Base-by-base conservation (phyloP, 2,888 invertebrate genomes). In the Agriopis aurantiaria region DNA sequence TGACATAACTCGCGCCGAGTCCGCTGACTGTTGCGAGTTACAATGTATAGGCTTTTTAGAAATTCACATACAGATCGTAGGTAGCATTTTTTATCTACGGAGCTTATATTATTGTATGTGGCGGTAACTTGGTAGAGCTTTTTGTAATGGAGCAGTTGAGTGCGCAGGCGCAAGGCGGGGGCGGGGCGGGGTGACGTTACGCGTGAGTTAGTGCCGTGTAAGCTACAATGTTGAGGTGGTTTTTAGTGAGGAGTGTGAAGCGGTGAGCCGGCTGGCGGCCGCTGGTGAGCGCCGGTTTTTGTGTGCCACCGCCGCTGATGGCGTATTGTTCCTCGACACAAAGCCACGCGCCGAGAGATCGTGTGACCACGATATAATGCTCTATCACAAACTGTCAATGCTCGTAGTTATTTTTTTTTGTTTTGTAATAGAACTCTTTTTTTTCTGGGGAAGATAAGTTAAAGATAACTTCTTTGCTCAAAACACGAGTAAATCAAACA, bases 191-290 rank as follows among this genome's bases (percentile, higher is more conserved):
- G 55, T 41, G 53, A 33, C 55, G 12, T 43, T 2, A 12, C 56
- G 12, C 43, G 40, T 14, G 41, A 55, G 56, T 43, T 57, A 57
- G 9, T 43, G 11, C 10, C 58, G 46, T 14, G 46, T 60, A 6
- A 59, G 66, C 60, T 62, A 72, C 70, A 72, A 65, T 75, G 74
- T 43, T 12, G n/a, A 12, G 48, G 43, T 43, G 8, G 67, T 67
- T 65, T 72, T 61, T 6, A 8, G 49, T 10, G 48, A 7, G 0
- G 49, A 33, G 11, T 23, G 40, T 40, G 17, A 40, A 14, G 51
- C 61, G n/a, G 48, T 12, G 52, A 52, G 17, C 52, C 3, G 60
- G 12, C 46, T n/a, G 41, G 8, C 1, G 14, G 9, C 5, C 11
- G 61, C 23, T 52, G 61, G 61, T 11, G 41, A 62, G 52, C 52